Evolutionary conservation across 2,113 vertebrate species (phyloP).

Genomic region (cat (Felis catus)): DNA sequence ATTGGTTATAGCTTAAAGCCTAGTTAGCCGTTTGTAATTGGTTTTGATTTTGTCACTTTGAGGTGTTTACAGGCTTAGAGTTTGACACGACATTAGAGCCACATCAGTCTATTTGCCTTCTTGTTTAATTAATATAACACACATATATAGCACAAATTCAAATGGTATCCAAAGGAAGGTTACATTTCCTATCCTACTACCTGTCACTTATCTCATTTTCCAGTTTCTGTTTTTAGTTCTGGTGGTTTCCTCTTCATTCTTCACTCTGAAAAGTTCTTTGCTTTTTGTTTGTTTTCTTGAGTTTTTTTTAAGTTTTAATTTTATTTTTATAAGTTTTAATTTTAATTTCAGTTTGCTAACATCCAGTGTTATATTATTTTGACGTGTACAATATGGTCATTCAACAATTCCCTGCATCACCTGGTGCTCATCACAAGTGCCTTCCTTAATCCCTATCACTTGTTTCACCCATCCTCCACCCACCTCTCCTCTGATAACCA

Average conservation of each 20-base stretch:
- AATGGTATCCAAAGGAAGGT: not conserved
- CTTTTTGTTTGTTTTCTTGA: not conserved
- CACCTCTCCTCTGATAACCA: not conserved
- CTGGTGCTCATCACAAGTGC: not conserved
- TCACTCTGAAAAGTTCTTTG: not conserved
- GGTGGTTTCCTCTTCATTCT: not conserved
- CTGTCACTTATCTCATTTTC: not conserved
- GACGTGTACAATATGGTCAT: not conserved
- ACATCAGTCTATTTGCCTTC: not conserved
- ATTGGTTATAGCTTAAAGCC: not conserved
- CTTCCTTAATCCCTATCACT: not conserved
- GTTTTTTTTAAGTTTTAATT: not conserved
- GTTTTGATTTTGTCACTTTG: not conserved
- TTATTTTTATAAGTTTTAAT: not conserved
- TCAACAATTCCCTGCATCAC: not conserved
- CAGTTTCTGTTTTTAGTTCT: not conserved
- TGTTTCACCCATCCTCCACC: not conserved
- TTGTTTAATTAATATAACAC: not conserved
- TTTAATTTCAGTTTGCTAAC: not conserved
- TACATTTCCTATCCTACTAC: not conserved
- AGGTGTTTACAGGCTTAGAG: not conserved
- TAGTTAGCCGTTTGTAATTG: not conserved
- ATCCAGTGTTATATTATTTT: not conserved
- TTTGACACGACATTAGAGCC: not conserved
- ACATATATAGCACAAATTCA: not conserved